Evolutionary conservation across 2,797 vertebrate species (phyloP).

Genomic region (Gallinago stenura): DNA sequence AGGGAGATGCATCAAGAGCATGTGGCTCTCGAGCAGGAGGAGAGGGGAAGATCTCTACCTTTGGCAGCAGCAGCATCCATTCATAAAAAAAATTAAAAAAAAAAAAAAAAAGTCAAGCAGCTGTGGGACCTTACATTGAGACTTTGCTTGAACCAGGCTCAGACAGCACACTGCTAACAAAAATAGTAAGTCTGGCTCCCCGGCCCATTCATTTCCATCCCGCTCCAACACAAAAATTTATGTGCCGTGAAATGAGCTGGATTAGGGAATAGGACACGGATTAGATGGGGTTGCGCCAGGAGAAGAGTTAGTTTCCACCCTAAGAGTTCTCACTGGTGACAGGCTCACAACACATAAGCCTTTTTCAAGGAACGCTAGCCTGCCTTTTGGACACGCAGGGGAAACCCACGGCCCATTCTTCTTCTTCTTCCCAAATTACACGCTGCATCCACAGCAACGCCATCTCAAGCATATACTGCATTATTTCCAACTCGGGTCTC

Average conservation of each 20-base stretch:
- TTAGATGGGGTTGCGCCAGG: background rate
- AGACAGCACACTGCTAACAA: background rate
- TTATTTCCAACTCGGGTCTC: background rate
- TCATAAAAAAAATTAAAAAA: no score
- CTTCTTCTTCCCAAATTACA: background rate
- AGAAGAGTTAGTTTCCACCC: background rate
- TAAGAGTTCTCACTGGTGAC: background rate
- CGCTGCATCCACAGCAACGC: background rate
- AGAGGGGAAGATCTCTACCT: background rate
- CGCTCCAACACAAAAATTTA: background rate
- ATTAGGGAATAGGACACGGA: background rate
- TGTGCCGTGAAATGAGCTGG: background rate
- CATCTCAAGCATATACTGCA: background rate
- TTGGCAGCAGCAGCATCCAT: background rate
- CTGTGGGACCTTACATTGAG: background rate
- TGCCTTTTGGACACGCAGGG: background rate
- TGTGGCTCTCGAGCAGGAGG: fast-evolving
- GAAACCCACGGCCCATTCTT: background rate
- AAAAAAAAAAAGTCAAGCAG: background rate
- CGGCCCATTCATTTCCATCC: background rate
- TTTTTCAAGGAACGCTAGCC: background rate
- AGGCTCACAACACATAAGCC: fast-evolving
- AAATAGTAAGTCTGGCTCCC: background rate
- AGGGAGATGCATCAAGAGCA: background rate
- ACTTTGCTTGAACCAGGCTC: background rate